Percentiles rank a stretch among this genome's conserved stretches.
These are phyloP conservation scores for Pachycephala philippinensis DNA, from an alignment of 2,113 vertebrate species.

Conservation along the genomic window DNA sequence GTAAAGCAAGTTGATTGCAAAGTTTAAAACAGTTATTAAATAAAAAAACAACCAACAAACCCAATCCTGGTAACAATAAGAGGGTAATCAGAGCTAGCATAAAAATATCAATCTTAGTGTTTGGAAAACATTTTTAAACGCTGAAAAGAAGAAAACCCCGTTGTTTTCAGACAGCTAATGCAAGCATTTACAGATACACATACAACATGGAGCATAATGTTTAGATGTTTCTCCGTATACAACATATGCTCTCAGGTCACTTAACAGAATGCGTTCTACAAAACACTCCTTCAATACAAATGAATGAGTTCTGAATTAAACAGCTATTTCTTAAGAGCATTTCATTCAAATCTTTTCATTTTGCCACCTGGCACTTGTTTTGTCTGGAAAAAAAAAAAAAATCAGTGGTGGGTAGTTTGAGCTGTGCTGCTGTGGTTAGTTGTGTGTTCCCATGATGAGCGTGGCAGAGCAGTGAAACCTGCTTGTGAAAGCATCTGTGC, in stretches of 20 bases:
- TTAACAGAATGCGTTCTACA: conserved; percentile 77
- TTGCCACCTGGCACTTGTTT: conserved; percentile 72
- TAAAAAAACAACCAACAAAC: not conserved
- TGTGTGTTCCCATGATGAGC: not conserved
- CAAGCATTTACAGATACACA: conserved; percentile 77
- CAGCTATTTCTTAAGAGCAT: conserved; percentile 72
- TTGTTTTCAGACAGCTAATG: conserved; percentile 80
- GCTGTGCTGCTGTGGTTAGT: not conserved
- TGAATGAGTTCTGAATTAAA: conserved; percentile 78
- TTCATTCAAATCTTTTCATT: conserved; percentile 66
- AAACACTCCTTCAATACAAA: conserved; percentile 78
- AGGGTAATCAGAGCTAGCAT: conserved; percentile 56
- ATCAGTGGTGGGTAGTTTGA: not conserved
- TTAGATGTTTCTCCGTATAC: conserved; percentile 79
- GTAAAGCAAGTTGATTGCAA: not conserved
- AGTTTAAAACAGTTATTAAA: conserved; percentile 17
- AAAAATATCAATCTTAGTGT: conserved; percentile 66
- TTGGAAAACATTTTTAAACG: conserved; percentile 72
- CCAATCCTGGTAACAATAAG: conserved; percentile 13
- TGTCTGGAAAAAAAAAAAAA: not conserved
- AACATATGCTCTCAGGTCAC: conserved; percentile 81
- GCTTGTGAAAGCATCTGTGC: not conserved
- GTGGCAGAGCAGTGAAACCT: not conserved
- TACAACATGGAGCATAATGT: conserved; percentile 79
- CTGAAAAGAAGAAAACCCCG: conserved; percentile 55